Evolutionary conservation across 1,140 invertebrate species (phyloP).

Genomic region (Ips nitidus): DNA sequence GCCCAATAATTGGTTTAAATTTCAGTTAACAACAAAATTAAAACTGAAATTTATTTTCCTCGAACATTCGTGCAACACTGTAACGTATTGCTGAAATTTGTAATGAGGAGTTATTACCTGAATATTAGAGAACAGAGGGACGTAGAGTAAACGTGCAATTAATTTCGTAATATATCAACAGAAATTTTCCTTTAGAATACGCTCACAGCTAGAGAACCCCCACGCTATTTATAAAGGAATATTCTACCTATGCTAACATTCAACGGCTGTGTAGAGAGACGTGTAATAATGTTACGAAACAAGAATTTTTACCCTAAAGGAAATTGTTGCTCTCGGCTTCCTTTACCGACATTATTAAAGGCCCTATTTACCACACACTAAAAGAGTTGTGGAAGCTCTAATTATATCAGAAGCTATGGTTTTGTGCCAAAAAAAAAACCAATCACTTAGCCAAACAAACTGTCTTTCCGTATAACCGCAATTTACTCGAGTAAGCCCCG

Average conservation of each 20-base stretch:
- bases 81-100: not conserved
- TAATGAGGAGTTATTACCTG: slow-evolving; percentile 1
- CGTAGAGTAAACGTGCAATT: not conserved
- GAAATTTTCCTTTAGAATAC: not conserved
- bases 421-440: not conserved
- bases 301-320: too few species aligned
- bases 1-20: too few species aligned
- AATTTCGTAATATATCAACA: slow-evolving; percentile 12
- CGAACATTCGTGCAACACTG: too few species aligned
- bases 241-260: not conserved
- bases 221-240: slow-evolving; percentile 4
- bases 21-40: too few species aligned
- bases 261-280: not conserved
- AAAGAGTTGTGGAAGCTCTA: too few species aligned
- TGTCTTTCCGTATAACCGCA: not conserved
- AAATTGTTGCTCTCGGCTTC: too few species aligned
- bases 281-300: slow-evolving; percentile 3
- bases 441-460: slow-evolving; percentile 2
- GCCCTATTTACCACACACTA: too few species aligned
- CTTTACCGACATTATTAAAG: too few species aligned
- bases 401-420: too few species aligned
- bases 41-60: too few species aligned
- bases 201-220: not conserved
- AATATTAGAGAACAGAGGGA: not conserved
- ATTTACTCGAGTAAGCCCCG: not conserved